A percentile compares a stretch with the other conserved stretches of the same genome.
Conservation (phyloP, 37 sponge, comb jelly and placozoan species). For the Lycopodina hypogea region DNA sequence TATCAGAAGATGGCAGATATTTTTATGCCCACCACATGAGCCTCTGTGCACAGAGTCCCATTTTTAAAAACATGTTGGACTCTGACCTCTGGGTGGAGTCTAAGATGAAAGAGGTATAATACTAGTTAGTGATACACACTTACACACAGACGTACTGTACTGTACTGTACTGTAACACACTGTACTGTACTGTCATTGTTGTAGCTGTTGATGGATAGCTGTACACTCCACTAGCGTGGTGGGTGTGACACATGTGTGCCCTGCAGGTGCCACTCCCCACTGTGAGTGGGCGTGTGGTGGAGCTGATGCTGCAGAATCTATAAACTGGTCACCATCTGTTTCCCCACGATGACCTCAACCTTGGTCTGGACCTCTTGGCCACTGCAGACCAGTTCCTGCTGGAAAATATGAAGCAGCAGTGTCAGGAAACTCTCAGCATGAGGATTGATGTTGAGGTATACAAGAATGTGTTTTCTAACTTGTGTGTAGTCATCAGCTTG, state of each 20-base stretch:
- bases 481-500: neutral
- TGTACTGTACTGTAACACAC: no score
- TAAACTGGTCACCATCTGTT: slow-evolving; percentile 78
- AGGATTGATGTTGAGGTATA: slow-evolving; percentile 72
- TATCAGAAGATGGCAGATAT: slow-evolving; percentile 56
- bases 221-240: no score
- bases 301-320: slow-evolving; percentile 62
- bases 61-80: slow-evolving; percentile 79
- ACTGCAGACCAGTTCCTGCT: slow-evolving; percentile 73
- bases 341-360: slow-evolving; percentile 82
- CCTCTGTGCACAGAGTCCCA: slow-evolving; percentile 82
- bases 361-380: slow-evolving; percentile 68
- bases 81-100: slow-evolving; percentile 64
- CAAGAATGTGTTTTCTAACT: neutral
- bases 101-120: slow-evolving; percentile 50
- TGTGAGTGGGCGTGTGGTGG: slow-evolving; percentile 44
- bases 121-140: neutral
- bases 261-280: slow-evolving; percentile 44
- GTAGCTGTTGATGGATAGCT: no score
- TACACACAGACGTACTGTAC: no score
- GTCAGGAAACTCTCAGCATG: slow-evolving; percentile 58
- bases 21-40: slow-evolving; percentile 77
- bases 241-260: no score
- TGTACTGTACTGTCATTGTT: no score
- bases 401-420: slow-evolving; percentile 68